Evolutionary conservation across 2,797 vertebrate genomes (phyloP), one percentile per base, ranked within the genome.

Genomic region (Petrocephalus sullivani): DNA sequence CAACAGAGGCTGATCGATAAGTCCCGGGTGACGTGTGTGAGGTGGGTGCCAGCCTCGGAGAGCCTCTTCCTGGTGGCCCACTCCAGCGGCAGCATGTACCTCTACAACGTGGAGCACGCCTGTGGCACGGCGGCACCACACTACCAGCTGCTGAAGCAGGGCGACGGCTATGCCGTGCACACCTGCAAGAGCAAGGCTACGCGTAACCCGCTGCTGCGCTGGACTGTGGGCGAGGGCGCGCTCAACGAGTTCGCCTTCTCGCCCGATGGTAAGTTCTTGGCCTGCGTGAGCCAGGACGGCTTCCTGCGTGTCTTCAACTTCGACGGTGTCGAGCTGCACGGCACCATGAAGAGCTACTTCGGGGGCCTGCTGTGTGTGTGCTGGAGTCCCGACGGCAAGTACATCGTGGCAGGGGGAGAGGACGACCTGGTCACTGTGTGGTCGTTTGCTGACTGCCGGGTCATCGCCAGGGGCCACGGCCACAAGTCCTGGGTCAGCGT

Each of bases 181-280:
- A 98, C 98, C 67, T 99, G 98, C 95, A 99, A 99, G 96, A 99
- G 98, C 95, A 99, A 99, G 96, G 98, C 97, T 91, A 97, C 97
- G 1, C 95, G 98, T 93, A 99, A 99, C 95, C 98, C 98, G 92
- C 96, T 99, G 88, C 97, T 99, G 81, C 98, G 97, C 93, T 99
- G 98, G 98, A 98, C 97, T 88, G 98, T 99, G 90, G 98, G 98
- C 6, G 98, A 99, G 94, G 98, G 98, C 60, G 97, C 98, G 89
- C 95, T 99, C 90, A 97, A 98, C 54, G 98, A 99, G 95, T 99
- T 99, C 93, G 96, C 97, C 91, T 99, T 99, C 95, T 99, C 98
- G 89, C 98, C 98, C 9, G 98, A 99, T 8, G 98, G 98, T 89
- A 99, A 99, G 94, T 98, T 97, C 94, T 94, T 99, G 90, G 98